phyloP scores from a whole-genome alignment of 2,888 invertebrate genomes.

The Netelia melanura region DNA sequence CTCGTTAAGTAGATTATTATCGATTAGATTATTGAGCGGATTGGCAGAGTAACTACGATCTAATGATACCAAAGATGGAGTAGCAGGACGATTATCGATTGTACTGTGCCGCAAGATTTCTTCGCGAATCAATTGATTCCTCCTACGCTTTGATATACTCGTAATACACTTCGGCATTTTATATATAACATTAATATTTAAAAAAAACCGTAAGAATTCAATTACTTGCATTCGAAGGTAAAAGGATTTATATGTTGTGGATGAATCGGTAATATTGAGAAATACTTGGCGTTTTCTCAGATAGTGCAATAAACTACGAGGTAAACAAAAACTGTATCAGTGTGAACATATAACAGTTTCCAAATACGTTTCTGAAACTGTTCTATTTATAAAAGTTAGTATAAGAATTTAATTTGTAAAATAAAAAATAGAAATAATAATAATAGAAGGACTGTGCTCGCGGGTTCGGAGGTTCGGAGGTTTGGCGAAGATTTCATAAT shows the following conservation, averaged over 20 bases:
- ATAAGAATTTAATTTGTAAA: not conserved
- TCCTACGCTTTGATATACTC: slow-evolving; percentile 29
- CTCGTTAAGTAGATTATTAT: slow-evolving; percentile 28
- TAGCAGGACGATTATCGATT: slow-evolving; percentile 17
- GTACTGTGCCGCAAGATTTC: slow-evolving; percentile 27
- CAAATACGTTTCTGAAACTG: too few relatives aligned
- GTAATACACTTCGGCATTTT: slow-evolving; percentile 31
- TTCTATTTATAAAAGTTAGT: not conserved
- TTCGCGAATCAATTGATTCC: slow-evolving; percentile 28
- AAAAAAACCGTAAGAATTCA: slow-evolving; percentile 8
- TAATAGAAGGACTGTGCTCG: too few relatives aligned
- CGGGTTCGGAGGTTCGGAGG: too few relatives aligned
- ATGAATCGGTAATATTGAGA: not conserved
- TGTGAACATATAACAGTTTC: not conserved
- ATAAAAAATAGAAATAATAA: too few relatives aligned
- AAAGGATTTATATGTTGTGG: slow-evolving; percentile 2
- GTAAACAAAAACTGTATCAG: slow-evolving; percentile 22
- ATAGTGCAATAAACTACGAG: slow-evolving; percentile 5
- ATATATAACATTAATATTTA: slow-evolving; percentile 5
- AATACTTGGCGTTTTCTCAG: not conserved
- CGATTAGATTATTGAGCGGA: slow-evolving; percentile 16
- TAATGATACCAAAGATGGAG: slow-evolving; percentile 1
- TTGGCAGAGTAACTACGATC: slow-evolving; percentile 18
- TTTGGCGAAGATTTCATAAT: too few relatives aligned
- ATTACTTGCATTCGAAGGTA: slow-evolving; percentile 9